Percentiles rank a stretch among this genome's conserved stretches.
Evolutionary conservation across 2,888 invertebrate genomes (phyloP).

Genomic region (Eupithecia insigniata): DNA sequence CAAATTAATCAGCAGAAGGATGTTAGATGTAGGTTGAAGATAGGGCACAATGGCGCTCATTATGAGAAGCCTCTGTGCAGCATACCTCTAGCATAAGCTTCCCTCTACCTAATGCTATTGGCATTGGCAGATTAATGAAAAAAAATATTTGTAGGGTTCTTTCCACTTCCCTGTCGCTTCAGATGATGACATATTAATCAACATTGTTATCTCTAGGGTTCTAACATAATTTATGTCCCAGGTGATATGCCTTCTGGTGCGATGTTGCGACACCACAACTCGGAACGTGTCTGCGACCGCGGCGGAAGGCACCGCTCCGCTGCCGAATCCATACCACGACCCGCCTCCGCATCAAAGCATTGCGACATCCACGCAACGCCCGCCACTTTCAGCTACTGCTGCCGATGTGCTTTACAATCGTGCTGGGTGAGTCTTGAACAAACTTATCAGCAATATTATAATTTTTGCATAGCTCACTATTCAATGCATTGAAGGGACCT

Average conservation of each 20-base stretch:
- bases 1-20: neutral
- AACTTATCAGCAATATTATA: neutral
- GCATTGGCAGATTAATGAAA: too few relatives aligned
- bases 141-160: too few relatives aligned
- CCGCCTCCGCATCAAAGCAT: slow-evolving; percentile 79
- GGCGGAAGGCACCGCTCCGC: slow-evolving; percentile 82
- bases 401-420: slow-evolving; percentile 92
- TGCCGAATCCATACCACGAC: slow-evolving; percentile 89
- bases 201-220: neutral
- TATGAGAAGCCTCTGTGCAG: too few relatives aligned
- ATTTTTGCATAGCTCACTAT: too few relatives aligned
- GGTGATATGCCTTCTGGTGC: slow-evolving; percentile 93
- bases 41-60: too few relatives aligned
- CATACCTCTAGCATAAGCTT: too few relatives aligned
- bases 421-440: slow-evolving; percentile 84
- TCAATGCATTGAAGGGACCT: too few relatives aligned
- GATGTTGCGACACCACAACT: slow-evolving; percentile 94
- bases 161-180: too few relatives aligned
- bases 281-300: slow-evolving; percentile 85
- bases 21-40: neutral
- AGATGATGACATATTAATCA: neutral
- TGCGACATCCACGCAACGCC: slow-evolving; percentile 49
- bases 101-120: too few relatives aligned
- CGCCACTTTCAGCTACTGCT: slow-evolving; percentile 84
- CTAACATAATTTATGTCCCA: slow-evolving; percentile 41